Evolutionary conservation across 2,113 vertebrate genomes (phyloP).

Genomic region (Zapus hudsonius): DNA sequence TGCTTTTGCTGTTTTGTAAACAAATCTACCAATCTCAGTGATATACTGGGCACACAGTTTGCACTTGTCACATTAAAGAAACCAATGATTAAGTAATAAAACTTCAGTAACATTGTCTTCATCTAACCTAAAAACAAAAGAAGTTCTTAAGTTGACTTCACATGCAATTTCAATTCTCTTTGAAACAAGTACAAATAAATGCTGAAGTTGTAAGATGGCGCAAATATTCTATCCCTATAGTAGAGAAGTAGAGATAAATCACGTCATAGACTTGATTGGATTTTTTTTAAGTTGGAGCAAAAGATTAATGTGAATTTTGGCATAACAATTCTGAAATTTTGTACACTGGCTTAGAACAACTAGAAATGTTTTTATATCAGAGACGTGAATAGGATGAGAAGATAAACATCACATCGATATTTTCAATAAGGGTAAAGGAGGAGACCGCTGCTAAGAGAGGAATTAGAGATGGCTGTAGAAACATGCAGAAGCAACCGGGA

Average conservation of each 20-base stretch:
- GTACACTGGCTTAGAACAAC: neutral
- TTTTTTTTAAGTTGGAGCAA: neutral
- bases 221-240: neutral
- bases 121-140: neutral
- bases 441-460: neutral
- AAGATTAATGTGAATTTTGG: neutral
- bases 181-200: neutral
- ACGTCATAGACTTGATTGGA: neutral
- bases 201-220: neutral
- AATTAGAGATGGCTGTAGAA: neutral
- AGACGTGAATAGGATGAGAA: neutral
- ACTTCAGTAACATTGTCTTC: neutral
- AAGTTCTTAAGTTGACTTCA: neutral
- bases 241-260: neutral
- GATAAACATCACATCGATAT: neutral
- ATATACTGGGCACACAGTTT: neutral
- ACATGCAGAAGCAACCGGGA: neutral
- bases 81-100: neutral
- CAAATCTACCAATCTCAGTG: neutral
- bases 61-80: neutral
- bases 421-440: neutral
- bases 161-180: neutral
- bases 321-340: conserved; percentile 3
- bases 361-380: neutral
- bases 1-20: neutral